Percentiles rank a stretch among this genome's conserved stretches.
These are phyloP conservation scores for Fragum whitleyi DNA, from an alignment of 2,888 invertebrate species.

Conservation along the genomic window DNA sequence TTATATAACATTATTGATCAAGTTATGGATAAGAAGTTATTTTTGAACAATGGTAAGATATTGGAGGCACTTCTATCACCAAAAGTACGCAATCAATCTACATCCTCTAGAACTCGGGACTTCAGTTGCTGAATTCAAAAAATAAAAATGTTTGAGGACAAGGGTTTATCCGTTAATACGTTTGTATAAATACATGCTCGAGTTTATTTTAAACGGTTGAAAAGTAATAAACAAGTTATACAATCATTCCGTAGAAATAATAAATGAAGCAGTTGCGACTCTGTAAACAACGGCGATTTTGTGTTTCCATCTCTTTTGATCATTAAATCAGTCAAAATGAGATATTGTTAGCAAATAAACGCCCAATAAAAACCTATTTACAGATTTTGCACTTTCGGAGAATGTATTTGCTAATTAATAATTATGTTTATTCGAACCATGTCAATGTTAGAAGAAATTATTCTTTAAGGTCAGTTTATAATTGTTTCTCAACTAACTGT, in stretches of 20 bases:
- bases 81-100: too few species aligned
- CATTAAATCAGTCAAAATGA: background rate
- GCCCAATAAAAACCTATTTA: background rate
- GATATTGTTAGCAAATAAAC: constrained; percentile 22
- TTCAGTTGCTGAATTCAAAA: too few species aligned
- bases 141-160: background rate
- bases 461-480: too few species aligned
- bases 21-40: too few species aligned
- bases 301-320: constrained; percentile 19
- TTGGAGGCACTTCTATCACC: too few species aligned
- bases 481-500: too few species aligned
- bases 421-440: too few species aligned
- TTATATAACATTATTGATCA: too few species aligned
- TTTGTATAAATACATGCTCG: constrained; percentile 16
- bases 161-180: background rate
- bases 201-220: constrained; percentile 12
- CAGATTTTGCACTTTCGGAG: background rate
- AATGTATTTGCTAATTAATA: too few species aligned
- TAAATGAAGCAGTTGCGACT: constrained; percentile 11
- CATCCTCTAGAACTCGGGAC: too few species aligned
- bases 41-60: too few species aligned
- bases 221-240: constrained; percentile 15
- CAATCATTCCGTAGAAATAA: constrained; percentile 21
- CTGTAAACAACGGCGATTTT: constrained; percentile 13
- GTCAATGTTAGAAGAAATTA: too few species aligned